Evolutionary conservation across 2,113 vertebrate genomes (phyloP).

Genomic region (Lichenostomus cassidix): DNA sequence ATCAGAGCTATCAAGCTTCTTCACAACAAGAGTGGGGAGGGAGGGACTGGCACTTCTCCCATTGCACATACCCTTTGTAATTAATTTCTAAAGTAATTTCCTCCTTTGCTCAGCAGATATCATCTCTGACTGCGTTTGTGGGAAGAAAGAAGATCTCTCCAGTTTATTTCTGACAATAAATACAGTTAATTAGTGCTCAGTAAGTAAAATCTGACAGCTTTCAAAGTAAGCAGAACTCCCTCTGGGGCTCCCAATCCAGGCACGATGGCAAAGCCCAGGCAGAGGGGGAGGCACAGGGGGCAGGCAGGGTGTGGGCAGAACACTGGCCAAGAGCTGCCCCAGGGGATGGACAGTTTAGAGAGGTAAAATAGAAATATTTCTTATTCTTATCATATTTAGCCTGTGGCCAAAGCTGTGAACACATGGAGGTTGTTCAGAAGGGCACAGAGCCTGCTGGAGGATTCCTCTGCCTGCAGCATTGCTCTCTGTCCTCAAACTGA

Average conservation of each 20-base stretch:
- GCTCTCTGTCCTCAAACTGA: neutral
- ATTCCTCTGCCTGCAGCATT: neutral
- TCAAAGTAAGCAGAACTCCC: neutral
- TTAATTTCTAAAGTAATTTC: neutral
- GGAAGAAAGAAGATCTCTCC: neutral
- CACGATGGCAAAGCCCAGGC: accelerated
- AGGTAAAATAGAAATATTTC: neutral
- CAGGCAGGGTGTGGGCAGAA: neutral
- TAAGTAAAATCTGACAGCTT: neutral
- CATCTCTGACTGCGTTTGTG: neutral
- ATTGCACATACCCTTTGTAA: neutral
- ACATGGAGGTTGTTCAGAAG: neutral
- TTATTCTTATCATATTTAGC: neutral
- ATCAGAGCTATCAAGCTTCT: neutral
- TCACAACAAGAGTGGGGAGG: neutral
- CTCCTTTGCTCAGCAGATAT: neutral
- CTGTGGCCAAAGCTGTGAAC: neutral
- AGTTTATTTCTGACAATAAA: neutral
- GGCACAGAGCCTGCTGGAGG: neutral
- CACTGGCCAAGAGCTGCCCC: neutral
- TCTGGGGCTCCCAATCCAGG: neutral
- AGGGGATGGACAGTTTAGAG: neutral
- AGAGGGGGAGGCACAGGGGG: neutral
- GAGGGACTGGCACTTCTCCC: neutral
- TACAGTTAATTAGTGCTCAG: neutral